phyloP scores from a whole-genome alignment of 2,888 invertebrate species.

The Agrochola macilenta region DNA sequence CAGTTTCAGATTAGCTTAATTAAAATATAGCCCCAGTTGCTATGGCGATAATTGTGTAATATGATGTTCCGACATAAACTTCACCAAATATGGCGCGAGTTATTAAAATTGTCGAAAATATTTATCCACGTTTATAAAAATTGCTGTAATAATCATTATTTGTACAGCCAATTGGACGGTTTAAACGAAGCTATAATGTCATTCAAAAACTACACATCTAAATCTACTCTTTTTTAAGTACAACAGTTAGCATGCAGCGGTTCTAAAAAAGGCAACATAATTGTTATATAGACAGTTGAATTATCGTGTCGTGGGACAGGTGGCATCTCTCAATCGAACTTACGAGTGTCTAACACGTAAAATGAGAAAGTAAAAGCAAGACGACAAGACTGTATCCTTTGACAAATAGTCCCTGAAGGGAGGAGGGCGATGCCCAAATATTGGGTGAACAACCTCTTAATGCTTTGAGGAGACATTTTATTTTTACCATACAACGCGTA shows the following conservation, averaged over 20 bases:
- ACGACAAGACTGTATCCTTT: slow-evolving; percentile 81
- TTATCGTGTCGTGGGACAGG: slow-evolving; percentile 69
- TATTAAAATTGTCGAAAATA: neutral
- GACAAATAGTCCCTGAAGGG: slow-evolving; percentile 84
- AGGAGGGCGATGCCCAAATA: slow-evolving; percentile 87
- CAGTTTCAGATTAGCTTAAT: neutral
- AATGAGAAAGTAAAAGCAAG: slow-evolving; percentile 75
- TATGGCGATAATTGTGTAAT: neutral
- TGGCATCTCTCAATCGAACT: slow-evolving; percentile 75
- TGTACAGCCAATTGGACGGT: neutral
- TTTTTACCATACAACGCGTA: slow-evolving; percentile 85
- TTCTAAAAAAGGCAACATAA: slow-evolving; percentile 24
- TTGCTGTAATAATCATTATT: neutral
- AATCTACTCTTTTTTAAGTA: neutral
- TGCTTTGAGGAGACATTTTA: slow-evolving; percentile 89
- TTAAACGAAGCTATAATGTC: neutral
- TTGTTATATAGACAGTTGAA: slow-evolving; percentile 35
- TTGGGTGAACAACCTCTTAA: slow-evolving; percentile 90
- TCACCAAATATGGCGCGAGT: neutral
- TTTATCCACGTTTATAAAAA: neutral
- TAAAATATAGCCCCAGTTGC: neutral
- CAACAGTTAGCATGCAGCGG: slow-evolving; percentile 11
- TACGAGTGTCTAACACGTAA: slow-evolving; percentile 70
- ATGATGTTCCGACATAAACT: neutral
- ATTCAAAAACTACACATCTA: slow-evolving; percentile 5